Evolutionary conservation across 2,797 vertebrate species (phyloP), one percentile per base, ranked within the genome.

Genomic region (Cynopterus sphinx): DNA sequence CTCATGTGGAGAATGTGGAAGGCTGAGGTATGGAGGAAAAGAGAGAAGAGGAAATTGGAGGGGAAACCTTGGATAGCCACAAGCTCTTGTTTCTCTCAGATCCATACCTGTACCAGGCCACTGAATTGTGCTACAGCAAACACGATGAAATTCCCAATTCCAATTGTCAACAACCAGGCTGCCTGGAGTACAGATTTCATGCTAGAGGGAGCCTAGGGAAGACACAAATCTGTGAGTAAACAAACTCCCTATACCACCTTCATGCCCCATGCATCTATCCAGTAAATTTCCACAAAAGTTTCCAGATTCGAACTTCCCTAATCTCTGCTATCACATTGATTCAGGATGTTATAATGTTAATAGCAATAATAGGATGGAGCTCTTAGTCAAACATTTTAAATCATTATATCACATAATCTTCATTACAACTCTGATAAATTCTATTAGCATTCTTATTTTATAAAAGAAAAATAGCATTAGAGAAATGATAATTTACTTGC

Each of bases 101-200:
- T 55, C 24, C 97, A 41, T 99, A 99, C 99, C 99, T 99, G 99
- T n/a, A 99, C 99, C 96, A 99, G 98, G 65, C 99, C 99, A 0
- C 99, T 99, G 51, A 99, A 99, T 96, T 99, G 99, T 0, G 99
- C 99, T 95, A 99, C 99, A n/a, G 99, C 98, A 63, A 99, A 98
- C 95, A 99, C 99, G 0, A 99, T 99, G 93, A 99, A 98, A 31
- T 99, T 99, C 21, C 99, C 99, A 91, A 99, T 98, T 1, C 99
- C 99, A 24, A 99, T 99, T 0, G 99, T 99, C 98, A 99, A 98
- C 95, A 99, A 98, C 99, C 99, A 99, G 78, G 99, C 99, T 39
- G 99, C 99, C 98, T 99, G 99, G 75, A 99, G 98, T 78, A 99
- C 99, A 0, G 99, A 99, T 98, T 99, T 99, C 99, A 99, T 99